These are phyloP conservation scores for Rousettus madagascariensis DNA, from an alignment of 2,797 vertebrate genomes.

Conservation along the genomic window DNA sequence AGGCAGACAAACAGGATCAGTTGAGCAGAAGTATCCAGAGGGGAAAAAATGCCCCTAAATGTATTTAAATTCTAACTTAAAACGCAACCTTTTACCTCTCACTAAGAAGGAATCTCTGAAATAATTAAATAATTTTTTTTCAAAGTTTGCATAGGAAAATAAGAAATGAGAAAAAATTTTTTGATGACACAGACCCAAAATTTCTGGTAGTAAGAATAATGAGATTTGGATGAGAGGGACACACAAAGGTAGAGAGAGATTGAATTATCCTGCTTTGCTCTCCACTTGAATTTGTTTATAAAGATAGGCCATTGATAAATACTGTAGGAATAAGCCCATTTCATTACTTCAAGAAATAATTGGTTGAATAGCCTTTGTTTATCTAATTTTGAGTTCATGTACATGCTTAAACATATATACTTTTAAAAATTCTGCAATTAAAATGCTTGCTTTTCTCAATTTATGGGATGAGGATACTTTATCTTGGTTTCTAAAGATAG, in stretches of 20 bases:
- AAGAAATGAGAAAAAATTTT: neutral
- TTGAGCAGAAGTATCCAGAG: neutral
- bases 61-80: neutral
- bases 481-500: neutral
- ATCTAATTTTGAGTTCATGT: neutral
- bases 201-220: neutral
- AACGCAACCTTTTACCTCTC: neutral
- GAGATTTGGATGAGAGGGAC: neutral
- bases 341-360: neutral
- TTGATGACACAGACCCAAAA: neutral
- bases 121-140: neutral
- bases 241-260: neutral
- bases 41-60: neutral
- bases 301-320: neutral
- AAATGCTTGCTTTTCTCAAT: neutral
- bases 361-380: constrained; percentile 16
- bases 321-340: neutral
- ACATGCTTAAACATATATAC: neutral
- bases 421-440: neutral
- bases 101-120: neutral
- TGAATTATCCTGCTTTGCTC: neutral
- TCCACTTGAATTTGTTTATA: neutral
- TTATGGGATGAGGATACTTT: neutral
- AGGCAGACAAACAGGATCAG: neutral
- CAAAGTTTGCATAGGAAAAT: neutral